Base-by-base conservation (phyloP, 2,888 invertebrate genomes). In the Adelphocoris suturalis region DNA sequence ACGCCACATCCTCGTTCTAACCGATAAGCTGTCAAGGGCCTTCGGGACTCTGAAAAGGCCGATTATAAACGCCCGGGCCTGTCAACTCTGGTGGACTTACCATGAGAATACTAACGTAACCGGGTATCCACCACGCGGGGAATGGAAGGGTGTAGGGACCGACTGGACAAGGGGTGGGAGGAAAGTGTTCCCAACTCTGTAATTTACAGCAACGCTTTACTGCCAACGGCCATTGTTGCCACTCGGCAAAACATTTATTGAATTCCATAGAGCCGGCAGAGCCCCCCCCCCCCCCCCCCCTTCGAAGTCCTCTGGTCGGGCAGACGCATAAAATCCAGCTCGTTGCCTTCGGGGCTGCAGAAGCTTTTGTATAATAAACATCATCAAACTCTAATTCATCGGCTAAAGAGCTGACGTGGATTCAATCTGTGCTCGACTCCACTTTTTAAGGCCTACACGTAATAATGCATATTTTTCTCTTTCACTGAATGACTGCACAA, bases 161-260 rank as follows among this genome's bases (percentile, higher is more conserved):
- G 75, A 14, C 86, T 16, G 80, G 78, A 75, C 27, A 14, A 16
- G 55, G 55, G 57, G 23, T 27, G 14, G 57, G 89, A 55, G 89
- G 61, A 16, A 89, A 89, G 89, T 82, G 46, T 82, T 52, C 61
- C 61, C 82, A 61, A 82, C 68, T 89, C 68, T 47, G 81, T 84
- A 89, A 89, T 81, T 89, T 89, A 89, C 82, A 89, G 55, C 89
- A 81, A 82, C 82, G 89, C 68, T 89, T 89, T 89, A 89, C 81
- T 89, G 89, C 82, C 27, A 28, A 57, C 81, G 81, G 57, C 89
- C 89, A 81, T 89, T 89, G 88, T 88, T 88, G 88, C 88, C 88
- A 88, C 88, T 88, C 88, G 88, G 88, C 88, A 80, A 88, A 88
- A 88, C 88, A 88, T 88, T 88, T 88, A 88, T 88, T 88, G 88